These are phyloP conservation scores for Lepus oiostolus DNA, from an alignment of 2,797 vertebrate species.

Conservation along the genomic window DNA sequence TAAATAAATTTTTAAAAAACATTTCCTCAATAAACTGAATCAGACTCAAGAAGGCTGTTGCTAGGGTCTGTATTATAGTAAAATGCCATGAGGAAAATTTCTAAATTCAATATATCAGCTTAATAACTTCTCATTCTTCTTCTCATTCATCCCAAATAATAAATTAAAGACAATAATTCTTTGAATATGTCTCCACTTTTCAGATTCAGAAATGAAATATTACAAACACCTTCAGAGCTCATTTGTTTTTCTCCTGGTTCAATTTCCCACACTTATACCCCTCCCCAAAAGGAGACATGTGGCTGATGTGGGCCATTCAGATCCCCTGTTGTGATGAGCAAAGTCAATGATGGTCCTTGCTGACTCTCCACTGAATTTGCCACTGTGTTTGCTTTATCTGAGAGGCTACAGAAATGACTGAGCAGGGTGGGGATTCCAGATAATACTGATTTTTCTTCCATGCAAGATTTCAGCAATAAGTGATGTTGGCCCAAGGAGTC, in stretches of 20 bases:
- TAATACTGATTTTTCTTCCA: background rate
- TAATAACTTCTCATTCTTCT: background rate
- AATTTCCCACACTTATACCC: background rate
- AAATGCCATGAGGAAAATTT: background rate
- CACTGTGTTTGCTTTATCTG: background rate
- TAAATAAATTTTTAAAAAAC: too few relatives aligned
- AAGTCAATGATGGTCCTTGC: background rate
- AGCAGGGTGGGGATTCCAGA: background rate
- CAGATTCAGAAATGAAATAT: constrained; percentile 19
- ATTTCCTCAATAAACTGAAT: background rate
- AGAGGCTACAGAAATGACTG: background rate
- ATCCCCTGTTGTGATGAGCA: rapidly evolving
- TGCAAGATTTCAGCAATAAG: background rate
- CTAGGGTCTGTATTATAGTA: background rate
- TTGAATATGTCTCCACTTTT: background rate
- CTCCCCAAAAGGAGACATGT: background rate
- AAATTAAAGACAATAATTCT: background rate
- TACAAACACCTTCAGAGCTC: background rate
- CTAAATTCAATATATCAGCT: background rate
- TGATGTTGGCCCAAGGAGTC: background rate
- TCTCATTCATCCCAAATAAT: background rate
- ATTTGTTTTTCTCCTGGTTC: background rate
- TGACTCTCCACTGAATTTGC: background rate
- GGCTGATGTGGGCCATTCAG: background rate
- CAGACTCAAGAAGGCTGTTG: background rate